Conservation (phyloP, 2,113 vertebrate genomes). For the Marcusenius ussheri region DNA sequence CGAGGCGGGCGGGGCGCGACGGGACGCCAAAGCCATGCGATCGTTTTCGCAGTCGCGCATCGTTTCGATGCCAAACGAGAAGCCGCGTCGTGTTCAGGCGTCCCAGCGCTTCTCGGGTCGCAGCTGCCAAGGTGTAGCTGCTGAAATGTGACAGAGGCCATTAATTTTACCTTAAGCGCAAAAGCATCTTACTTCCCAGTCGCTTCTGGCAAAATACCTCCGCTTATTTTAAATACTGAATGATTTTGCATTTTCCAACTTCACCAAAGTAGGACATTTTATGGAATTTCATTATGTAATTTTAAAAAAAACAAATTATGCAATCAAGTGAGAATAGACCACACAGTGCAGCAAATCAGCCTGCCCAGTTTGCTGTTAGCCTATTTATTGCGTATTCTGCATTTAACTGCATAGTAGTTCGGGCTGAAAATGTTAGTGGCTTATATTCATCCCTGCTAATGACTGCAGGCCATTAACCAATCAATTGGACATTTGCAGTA, state of each 20-base stretch:
- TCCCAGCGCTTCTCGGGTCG: background rate
- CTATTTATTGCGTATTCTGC: background rate
- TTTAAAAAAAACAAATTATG: constrained; percentile 11
- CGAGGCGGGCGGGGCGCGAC: background rate
- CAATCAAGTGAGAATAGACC: no score
- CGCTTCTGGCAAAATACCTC: background rate
- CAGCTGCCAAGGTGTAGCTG: background rate
- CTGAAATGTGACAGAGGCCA: constrained; percentile 13
- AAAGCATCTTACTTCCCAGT: constrained; percentile 1
- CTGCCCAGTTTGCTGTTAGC: background rate
- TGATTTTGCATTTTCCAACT: background rate
- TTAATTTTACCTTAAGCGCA: constrained; percentile 14
- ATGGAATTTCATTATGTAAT: background rate
- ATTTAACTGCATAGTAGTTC: background rate
- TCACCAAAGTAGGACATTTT: background rate
- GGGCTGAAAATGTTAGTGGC: background rate
- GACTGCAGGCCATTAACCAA: background rate
- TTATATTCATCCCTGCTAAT: background rate
- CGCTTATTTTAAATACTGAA: background rate
- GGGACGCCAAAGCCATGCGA: background rate
- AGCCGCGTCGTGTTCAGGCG: background rate
- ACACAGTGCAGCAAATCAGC: background rate
- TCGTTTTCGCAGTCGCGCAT: background rate
- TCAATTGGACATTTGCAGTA: background rate
- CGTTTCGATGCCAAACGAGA: background rate